Base-by-base conservation (phyloP, 2,888 invertebrate species). In the Cyclophora punctaria region DNA sequence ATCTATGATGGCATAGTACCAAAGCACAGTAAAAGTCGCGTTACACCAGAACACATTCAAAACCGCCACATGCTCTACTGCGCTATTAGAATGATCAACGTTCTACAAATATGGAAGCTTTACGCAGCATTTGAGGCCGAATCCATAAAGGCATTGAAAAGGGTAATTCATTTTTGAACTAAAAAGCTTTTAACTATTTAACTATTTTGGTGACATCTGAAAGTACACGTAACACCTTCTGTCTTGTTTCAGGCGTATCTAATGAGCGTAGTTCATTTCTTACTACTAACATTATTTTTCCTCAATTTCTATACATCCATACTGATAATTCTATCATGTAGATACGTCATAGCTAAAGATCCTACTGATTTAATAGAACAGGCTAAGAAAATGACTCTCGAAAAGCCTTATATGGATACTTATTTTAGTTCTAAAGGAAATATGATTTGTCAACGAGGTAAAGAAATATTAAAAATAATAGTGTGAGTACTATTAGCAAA, bases 241-340 rank as follows among this genome's bases (percentile, higher is more conserved):
- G 3, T 44, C 37, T 37, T 4, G 43, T 79, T 82, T 51, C 73
- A 90, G 89, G 86, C 85, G n/a, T 85, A 88, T 53, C 61, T 86
- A 7, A 83, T 89, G 78, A 87, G 87, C 53, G 83, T 89, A 0
- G 67, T 89, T 0, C 89, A 90, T 62, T 90, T 88, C 57, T 60
- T 87, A 5, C 73, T 89, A 1, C 59, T 89, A 5, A 87, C 88
- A 1, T 58, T 89, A 6, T 83, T 89, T 61, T 84, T 86, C 56
- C 62, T 89, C 45, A 89, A 89, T 60, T 64, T 89, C 0, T 89
- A 89, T 58, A 76, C 89, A 0, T 78, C 80, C 0, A 59, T 88
- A 45, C 64, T 89, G 45, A 75, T 90, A 43, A 78, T 73, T 5
- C 60, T 83, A 49, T 81, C 88, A 3, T 90, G 90, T 58, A 71